Percentiles rank a stretch among this genome's conserved stretches.
These are phyloP conservation scores for Prosapia bicincta DNA, from an alignment of 2,888 invertebrate genomes.

Conservation along the genomic window DNA sequence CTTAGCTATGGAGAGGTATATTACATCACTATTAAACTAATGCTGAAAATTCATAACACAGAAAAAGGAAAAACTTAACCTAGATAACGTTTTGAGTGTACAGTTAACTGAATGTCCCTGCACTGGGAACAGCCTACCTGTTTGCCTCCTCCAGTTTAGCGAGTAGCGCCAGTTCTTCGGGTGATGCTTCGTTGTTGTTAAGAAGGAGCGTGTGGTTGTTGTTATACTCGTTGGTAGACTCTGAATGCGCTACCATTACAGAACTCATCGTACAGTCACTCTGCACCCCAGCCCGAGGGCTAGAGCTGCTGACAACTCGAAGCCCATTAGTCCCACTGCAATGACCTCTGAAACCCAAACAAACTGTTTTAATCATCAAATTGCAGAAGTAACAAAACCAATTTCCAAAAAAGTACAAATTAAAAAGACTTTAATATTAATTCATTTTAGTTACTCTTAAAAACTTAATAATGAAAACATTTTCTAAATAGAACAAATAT, in stretches of 20 bases:
- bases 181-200: slow-evolving; percentile 44
- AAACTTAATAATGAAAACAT: too few relatives aligned
- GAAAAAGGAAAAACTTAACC: too few relatives aligned
- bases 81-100: too few relatives aligned
- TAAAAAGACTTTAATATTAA: too few relatives aligned
- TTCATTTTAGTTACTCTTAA: too few relatives aligned
- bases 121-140: slow-evolving; percentile 56
- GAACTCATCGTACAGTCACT: slow-evolving; percentile 26
- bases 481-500: too few relatives aligned
- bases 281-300: slow-evolving; percentile 13
- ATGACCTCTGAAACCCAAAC: slow-evolving; percentile 27
- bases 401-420: too few relatives aligned
- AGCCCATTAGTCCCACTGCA: slow-evolving; percentile 21
- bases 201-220: slow-evolving; percentile 39
- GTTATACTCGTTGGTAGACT: slow-evolving; percentile 41
- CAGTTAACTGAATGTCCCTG: too few relatives aligned
- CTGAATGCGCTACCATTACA: slow-evolving; percentile 35
- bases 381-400: too few relatives aligned
- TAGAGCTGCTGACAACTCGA: slow-evolving; percentile 9
- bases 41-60: too few relatives aligned
- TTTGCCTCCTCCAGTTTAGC: slow-evolving; percentile 96
- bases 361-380: background rate
- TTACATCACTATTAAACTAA: too few relatives aligned
- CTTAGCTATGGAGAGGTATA: too few relatives aligned
- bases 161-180: slow-evolving; percentile 82